Evolutionary conservation across 2,888 invertebrate genomes (phyloP).

Genomic region (Orthosia gothica): DNA sequence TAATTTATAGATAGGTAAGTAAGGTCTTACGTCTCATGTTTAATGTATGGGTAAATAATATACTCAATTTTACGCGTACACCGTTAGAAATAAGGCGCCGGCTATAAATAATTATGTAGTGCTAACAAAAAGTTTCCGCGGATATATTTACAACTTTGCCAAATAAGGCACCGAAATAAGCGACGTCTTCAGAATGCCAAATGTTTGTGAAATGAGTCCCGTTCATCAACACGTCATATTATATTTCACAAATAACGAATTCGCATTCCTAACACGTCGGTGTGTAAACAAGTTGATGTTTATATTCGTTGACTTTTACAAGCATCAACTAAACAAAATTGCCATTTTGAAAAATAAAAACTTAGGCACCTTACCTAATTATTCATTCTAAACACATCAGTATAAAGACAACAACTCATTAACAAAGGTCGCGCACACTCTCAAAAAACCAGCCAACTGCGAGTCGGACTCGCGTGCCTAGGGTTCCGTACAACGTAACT

Average conservation of each 20-base stretch:
- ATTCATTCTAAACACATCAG: background rate
- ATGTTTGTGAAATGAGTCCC: constrained; percentile 17
- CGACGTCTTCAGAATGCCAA: constrained; percentile 43
- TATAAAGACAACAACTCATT: background rate
- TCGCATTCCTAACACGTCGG: constrained; percentile 22
- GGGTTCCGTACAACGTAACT: too few species aligned
- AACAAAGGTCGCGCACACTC: constrained; percentile 8
- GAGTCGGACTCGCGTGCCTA: too few species aligned
- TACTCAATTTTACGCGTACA: constrained; percentile 28
- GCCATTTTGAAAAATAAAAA: background rate
- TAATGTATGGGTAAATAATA: constrained; percentile 38
- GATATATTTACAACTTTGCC: constrained; percentile 42
- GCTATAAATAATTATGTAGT: constrained; percentile 36
- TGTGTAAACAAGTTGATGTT: background rate
- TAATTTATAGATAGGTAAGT: constrained; percentile 35
- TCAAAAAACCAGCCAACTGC: too few species aligned
- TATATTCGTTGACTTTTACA: background rate
- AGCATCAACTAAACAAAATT: background rate
- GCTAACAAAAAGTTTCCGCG: constrained; percentile 10
- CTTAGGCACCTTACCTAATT: background rate
- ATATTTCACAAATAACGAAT: constrained; percentile 15
- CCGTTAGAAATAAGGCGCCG: constrained; percentile 46
- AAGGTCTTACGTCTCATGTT: constrained; percentile 28
- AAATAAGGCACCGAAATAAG: constrained; percentile 23
- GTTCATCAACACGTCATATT: constrained; percentile 18